These are phyloP conservation scores for Uropsilus gracilis DNA, from an alignment of 2,113 vertebrate species.

Conservation along the genomic window DNA sequence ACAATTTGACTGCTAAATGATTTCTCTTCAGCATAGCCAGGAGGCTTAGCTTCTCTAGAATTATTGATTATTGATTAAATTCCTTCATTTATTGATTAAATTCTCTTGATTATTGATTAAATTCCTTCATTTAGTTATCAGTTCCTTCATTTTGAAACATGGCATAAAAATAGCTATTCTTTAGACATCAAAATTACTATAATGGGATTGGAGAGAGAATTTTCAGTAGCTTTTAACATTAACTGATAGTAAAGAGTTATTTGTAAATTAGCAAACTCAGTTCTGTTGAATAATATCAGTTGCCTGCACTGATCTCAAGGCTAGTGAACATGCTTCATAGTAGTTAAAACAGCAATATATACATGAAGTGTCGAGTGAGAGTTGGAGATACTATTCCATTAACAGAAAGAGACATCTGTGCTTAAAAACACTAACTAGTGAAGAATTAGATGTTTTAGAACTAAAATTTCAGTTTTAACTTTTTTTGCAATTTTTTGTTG, in stretches of 20 bases:
- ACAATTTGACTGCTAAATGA: background rate
- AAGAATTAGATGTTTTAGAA: background rate
- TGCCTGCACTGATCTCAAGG: background rate
- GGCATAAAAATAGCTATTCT: background rate
- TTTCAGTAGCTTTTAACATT: background rate
- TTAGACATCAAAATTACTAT: background rate
- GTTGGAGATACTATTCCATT: background rate
- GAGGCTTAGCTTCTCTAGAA: background rate
- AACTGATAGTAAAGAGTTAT: background rate
- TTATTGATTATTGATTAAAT: background rate
- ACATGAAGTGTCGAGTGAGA: background rate
- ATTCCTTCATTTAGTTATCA: background rate
- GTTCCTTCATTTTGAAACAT: background rate
- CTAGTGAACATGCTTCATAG: background rate
- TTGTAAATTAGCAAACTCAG: background rate
- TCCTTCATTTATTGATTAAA: background rate
- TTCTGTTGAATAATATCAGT: background rate
- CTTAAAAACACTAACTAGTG: background rate
- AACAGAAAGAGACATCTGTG: background rate
- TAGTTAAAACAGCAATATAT: slow-evolving; percentile 21
- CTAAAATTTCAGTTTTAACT: background rate
- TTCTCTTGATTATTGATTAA: background rate
- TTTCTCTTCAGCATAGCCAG: background rate
- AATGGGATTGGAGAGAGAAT: background rate
- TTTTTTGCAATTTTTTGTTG: background rate